Conservation (phyloP, 2,113 vertebrate species). For the Stomatorhinus ivindoensis region DNA sequence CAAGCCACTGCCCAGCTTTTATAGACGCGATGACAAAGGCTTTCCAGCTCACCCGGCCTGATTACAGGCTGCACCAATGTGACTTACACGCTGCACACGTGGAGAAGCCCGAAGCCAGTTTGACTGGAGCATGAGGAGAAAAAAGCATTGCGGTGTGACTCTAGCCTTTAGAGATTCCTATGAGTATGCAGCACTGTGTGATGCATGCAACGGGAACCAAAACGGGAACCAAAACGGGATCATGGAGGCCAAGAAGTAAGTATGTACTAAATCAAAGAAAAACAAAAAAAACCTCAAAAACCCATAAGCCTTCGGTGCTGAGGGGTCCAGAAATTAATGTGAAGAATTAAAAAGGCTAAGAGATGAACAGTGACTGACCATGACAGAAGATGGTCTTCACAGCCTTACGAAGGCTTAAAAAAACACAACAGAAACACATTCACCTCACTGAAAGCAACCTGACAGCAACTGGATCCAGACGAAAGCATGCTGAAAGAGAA, state of each 20-base stretch:
- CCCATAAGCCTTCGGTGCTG: background rate
- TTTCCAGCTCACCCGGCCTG: background rate
- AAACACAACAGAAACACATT: conserved; percentile 50
- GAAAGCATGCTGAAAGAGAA: background rate
- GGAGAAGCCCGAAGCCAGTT: background rate
- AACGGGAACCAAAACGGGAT: background rate
- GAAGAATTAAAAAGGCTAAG: conserved; percentile 32
- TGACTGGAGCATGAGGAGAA: background rate
- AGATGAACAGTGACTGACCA: conserved; percentile 82
- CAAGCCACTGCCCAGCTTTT: background rate
- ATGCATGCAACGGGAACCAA: background rate
- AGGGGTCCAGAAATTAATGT: background rate
- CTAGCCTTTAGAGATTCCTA: background rate
- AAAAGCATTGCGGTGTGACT: background rate
- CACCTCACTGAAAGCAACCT: conserved; percentile 29
- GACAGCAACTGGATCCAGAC: background rate
- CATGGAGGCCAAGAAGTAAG: background rate
- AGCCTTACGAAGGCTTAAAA: conserved; percentile 86
- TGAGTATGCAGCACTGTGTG: background rate
- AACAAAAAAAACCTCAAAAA: background rate
- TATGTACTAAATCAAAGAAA: background rate
- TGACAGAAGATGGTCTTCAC: conserved; percentile 77
- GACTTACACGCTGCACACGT: background rate
- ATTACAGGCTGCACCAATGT: background rate
- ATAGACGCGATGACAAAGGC: background rate